Conservation (phyloP, 2,113 vertebrate genomes). For the Cavia aperea region DNA sequence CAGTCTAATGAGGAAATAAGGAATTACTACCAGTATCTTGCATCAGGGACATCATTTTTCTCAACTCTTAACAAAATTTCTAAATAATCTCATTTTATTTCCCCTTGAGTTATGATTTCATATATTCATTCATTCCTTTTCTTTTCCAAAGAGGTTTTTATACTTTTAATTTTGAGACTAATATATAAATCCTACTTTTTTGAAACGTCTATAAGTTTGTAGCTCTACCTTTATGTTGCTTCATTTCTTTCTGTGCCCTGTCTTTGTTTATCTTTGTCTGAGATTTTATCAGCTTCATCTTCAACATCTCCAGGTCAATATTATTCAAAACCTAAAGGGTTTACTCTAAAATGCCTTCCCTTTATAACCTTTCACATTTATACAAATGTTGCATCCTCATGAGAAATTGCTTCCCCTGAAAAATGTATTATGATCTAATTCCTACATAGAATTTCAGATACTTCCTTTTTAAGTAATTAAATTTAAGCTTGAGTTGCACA, state of each 20-base stretch:
- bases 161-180: neutral
- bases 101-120: neutral
- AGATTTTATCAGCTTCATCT: neutral
- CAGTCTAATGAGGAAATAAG: neutral
- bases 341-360: neutral
- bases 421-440: neutral
- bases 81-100: neutral
- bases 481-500: neutral
- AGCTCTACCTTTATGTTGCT: neutral
- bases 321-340: neutral
- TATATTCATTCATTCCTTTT: neutral
- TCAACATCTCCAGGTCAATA: neutral
- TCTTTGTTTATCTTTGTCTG: neutral
- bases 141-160: neutral
- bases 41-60: neutral
- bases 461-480: neutral
- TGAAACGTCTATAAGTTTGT: neutral
- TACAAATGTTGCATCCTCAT: neutral
- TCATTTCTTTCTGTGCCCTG: neutral
- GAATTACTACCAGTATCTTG: neutral
- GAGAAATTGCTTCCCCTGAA: neutral
- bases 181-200: neutral
- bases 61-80: neutral
- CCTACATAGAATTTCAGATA: neutral
- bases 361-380: neutral